Base-by-base conservation (phyloP, 2,113 vertebrate genomes). In the Centropristis striata region DNA sequence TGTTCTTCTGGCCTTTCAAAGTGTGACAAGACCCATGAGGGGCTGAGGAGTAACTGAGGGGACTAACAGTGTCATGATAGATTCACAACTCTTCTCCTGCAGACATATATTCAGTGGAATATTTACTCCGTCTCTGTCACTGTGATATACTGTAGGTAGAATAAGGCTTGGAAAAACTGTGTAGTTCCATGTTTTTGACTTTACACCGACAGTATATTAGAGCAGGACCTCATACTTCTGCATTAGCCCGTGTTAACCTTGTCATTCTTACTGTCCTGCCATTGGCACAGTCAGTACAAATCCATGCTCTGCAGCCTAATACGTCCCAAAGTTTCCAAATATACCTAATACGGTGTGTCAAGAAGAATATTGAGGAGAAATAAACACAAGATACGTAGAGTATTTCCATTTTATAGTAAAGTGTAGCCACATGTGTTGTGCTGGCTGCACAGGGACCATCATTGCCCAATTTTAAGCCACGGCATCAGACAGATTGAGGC, bases 21-120 rank as follows among this genome's bases (percentile, higher is more conserved):
- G 64, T 67, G 81, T 94, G 93, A 95, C 81, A 91, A 89, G 91
- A 92, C 87, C 92, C 93, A 94, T 93, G 90, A 93, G 75, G 79
- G 44, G 72, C 83, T 57, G 67, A 83, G 71, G 67, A 75, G 71
- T 73, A 81, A 70, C 84, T 46, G 71, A 84, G 75, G 72, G 82
- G 88, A 88, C 86, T 88, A 79, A 88, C 65, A 65, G 49, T 86
- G 84, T 87, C 84, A 79, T 75, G 82, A 84, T 28, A 87, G 84
- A 91, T 88, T 88, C 87, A 89, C 84, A 72, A 42, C 78, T 78
- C 63, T 54, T 86, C 80, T 82, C 66, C 58, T 71, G 69, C 27
- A 75, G 78, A 81, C 86, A 57, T 90, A 81, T 71, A 79, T 88
- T 76, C 78, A 67, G 27, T 58, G 65, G 58, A 88, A 79, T 89